phyloP scores from a whole-genome alignment of 1,140 invertebrate species.

The Drosophila guanche region DNA sequence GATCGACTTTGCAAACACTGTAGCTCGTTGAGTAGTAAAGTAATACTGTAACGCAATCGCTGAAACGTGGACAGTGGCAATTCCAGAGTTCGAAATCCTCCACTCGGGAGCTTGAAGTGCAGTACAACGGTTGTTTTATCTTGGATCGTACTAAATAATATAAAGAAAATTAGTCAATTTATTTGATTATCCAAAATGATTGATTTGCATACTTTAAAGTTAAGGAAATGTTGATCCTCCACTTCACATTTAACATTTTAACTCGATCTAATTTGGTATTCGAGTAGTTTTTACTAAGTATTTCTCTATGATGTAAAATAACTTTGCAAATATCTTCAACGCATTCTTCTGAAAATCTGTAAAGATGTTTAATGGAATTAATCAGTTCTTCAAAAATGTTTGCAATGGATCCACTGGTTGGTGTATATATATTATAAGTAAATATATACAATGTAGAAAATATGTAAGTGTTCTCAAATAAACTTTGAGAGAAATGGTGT shows the following conservation, averaged over 20 bases:
- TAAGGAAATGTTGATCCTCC: constrained; percentile 81
- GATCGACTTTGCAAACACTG: constrained; percentile 71
- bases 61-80: constrained; percentile 80
- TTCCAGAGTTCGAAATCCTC: constrained; percentile 71
- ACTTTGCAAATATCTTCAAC: constrained; percentile 79
- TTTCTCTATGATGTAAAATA: constrained; percentile 72
- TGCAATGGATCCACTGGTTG: too few species aligned
- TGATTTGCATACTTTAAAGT: constrained; percentile 53
- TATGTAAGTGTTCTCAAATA: background rate
- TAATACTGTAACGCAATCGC: constrained; percentile 74
- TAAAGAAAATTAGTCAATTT: background rate
- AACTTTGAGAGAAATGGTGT: too few species aligned
- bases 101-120: constrained; percentile 74
- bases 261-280: constrained; percentile 75
- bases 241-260: constrained; percentile 76
- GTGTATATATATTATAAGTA: background rate
- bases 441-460: constrained; percentile 1
- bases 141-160: constrained; percentile 46
- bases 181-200: background rate
- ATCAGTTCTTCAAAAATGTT: too few species aligned
- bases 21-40: constrained; percentile 73
- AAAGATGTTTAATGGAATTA: background rate
- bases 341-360: constrained; percentile 71
- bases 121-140: constrained; percentile 74
- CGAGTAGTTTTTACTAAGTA: constrained; percentile 71